Evolutionary conservation across 2,113 vertebrate species (phyloP).

Genomic region (Columbina picui): DNA sequence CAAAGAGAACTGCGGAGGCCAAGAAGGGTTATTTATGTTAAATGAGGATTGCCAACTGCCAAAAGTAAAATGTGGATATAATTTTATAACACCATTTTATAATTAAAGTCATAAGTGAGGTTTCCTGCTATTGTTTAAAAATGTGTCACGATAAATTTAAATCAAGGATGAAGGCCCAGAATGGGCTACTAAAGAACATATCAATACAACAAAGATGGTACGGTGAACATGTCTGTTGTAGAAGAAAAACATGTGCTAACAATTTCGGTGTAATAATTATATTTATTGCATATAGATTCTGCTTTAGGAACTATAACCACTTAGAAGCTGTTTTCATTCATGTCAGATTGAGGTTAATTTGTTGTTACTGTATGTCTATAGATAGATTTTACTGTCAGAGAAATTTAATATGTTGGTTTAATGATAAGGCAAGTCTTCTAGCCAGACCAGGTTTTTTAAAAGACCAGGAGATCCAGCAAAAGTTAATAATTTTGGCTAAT

Average conservation of each 20-base stretch:
- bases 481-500: constrained; percentile 27
- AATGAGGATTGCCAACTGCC: constrained; percentile 72
- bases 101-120: constrained; percentile 87
- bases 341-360: constrained; percentile 82
- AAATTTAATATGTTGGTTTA: constrained; percentile 73
- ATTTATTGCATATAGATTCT: constrained; percentile 81
- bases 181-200: constrained; percentile 69
- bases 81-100: constrained; percentile 87
- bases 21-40: constrained; percentile 75
- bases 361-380: constrained; percentile 77
- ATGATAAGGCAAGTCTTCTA: constrained; percentile 70
- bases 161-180: constrained; percentile 77
- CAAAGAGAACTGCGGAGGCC: constrained; percentile 74
- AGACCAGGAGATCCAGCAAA: constrained; percentile 39
- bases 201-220: constrained; percentile 74
- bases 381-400: constrained; percentile 71
- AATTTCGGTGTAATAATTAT: constrained; percentile 81
- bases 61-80: constrained; percentile 84
- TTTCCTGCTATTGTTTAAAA: constrained; percentile 88
- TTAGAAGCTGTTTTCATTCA: constrained; percentile 80
- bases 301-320: constrained; percentile 80
- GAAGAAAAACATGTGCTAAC: constrained; percentile 80
- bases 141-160: constrained; percentile 83
- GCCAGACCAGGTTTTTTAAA: constrained; percentile 30
- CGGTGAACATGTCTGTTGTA: constrained; percentile 49